These are phyloP conservation scores for Chanos chanos DNA, from an alignment of 2,797 vertebrate genomes.

Conservation along the genomic window DNA sequence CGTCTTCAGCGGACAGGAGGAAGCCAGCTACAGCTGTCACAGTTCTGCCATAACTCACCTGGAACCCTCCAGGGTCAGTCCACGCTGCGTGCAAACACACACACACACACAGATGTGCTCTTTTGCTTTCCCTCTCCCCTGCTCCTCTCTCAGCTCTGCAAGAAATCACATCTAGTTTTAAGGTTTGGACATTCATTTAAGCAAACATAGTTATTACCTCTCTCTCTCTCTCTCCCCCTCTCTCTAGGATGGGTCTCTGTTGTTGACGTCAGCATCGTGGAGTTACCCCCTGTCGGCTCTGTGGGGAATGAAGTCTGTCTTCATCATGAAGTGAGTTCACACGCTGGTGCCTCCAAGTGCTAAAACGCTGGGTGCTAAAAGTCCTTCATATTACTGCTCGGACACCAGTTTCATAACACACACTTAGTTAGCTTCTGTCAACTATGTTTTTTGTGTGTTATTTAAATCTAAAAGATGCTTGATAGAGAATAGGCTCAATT, in stretches of 20 bases:
- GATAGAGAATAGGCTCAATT: too few species aligned
- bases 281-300: slow-evolving; percentile 95
- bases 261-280: slow-evolving; percentile 96
- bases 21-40: slow-evolving; percentile 97
- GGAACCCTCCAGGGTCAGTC: slow-evolving; percentile 91
- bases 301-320: slow-evolving; percentile 99
- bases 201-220: too few species aligned
- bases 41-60: slow-evolving; percentile 96
- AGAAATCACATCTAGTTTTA: too few species aligned
- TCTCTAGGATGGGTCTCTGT: slow-evolving; percentile 92
- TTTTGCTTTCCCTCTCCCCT: not conserved
- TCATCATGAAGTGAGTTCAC: slow-evolving; percentile 95
- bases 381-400: too few species aligned
- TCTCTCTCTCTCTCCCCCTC: not conserved
- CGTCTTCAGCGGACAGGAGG: slow-evolving; percentile 96
- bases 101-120: not conserved
- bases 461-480: too few species aligned
- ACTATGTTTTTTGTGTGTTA: not conserved
- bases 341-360: too few species aligned
- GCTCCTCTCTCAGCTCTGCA: too few species aligned
- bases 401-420: too few species aligned
- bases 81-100: not conserved
- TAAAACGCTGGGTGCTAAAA: too few species aligned
- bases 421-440: too few species aligned
- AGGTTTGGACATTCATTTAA: too few species aligned